A percentile compares a stretch with the other conserved stretches of the same genome.
These are phyloP conservation scores for Habroteleia sp. DNA, from an alignment of 2,888 invertebrate genomes.

Conservation along the genomic window DNA sequence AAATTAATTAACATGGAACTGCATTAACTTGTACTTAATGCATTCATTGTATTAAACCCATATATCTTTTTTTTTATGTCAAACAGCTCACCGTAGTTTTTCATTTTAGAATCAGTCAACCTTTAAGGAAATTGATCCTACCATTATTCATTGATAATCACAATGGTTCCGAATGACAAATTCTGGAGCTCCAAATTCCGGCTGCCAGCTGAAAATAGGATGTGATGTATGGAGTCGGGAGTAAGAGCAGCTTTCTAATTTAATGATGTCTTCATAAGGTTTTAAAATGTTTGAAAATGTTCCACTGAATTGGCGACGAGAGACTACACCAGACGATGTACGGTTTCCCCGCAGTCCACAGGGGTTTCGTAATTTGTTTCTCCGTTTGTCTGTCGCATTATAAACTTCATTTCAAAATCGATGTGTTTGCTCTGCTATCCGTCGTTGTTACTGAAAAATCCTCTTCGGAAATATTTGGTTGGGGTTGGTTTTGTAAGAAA, in stretches of 20 bases:
- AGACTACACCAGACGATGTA: conserved; percentile 9
- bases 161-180: too few relatives aligned
- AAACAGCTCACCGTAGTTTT: too few relatives aligned
- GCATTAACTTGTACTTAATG: too few relatives aligned
- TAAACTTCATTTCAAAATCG: conserved; percentile 5
- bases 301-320: conserved; percentile 11
- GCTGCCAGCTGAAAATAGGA: background rate
- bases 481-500: background rate
- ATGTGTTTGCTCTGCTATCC: conserved; percentile 5
- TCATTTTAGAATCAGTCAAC: too few relatives aligned
- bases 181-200: conserved; percentile 1
- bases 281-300: conserved; percentile 22
- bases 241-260: conserved; percentile 1
- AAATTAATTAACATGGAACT: too few relatives aligned
- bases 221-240: background rate
- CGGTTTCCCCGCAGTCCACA: conserved; percentile 22
- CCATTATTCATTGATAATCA: too few relatives aligned
- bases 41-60: too few relatives aligned
- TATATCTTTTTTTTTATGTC: too few relatives aligned
- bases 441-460: conserved; percentile 4
- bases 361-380: conserved; percentile 28
- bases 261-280: conserved; percentile 14
- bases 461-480: conserved; percentile 11
- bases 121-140: too few relatives aligned
- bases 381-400: conserved; percentile 1